Evolutionary conservation across 1,140 invertebrate genomes (phyloP).

Genomic region (Papilio machaon): DNA sequence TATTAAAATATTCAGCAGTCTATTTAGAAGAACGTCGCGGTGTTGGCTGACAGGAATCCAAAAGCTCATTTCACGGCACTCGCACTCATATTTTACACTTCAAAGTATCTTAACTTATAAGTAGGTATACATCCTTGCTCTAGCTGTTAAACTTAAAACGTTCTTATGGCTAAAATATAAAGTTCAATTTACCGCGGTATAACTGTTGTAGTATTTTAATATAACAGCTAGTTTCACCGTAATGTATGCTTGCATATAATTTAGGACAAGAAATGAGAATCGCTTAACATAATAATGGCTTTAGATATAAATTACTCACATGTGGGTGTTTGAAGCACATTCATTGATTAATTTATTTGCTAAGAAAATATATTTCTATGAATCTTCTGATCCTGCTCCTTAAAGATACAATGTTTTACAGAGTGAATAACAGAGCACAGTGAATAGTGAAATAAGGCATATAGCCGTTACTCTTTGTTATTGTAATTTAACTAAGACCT

Average conservation of each 20-base stretch:
- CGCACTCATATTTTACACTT: constrained; percentile 75
- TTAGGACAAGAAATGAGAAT: constrained; percentile 60
- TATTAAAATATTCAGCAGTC: constrained; percentile 39
- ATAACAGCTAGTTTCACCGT: constrained; percentile 59
- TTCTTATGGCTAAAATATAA: constrained; percentile 56
- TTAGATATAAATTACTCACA: constrained; percentile 21
- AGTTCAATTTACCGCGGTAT: constrained; percentile 50
- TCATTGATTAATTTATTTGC: neutral
- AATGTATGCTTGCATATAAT: constrained; percentile 59
- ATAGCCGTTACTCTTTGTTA: neutral
- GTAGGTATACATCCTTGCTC: constrained; percentile 48
- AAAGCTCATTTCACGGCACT: constrained; percentile 74
- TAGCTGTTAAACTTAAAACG: constrained; percentile 52
- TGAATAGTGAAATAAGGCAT: no score
- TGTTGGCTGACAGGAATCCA: constrained; percentile 61
- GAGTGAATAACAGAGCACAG: neutral
- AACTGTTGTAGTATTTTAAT: constrained; percentile 40
- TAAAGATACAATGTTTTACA: neutral
- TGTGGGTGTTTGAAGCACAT: neutral
- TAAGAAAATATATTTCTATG: neutral
- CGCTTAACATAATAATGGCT: constrained; percentile 20
- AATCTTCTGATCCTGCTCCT: no score
- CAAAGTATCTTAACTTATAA: constrained; percentile 62
- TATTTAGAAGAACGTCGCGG: constrained; percentile 60
- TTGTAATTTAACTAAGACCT: neutral